Base-by-base conservation (phyloP, 2,888 invertebrate genomes). In the Microctonus hyperodae region DNA sequence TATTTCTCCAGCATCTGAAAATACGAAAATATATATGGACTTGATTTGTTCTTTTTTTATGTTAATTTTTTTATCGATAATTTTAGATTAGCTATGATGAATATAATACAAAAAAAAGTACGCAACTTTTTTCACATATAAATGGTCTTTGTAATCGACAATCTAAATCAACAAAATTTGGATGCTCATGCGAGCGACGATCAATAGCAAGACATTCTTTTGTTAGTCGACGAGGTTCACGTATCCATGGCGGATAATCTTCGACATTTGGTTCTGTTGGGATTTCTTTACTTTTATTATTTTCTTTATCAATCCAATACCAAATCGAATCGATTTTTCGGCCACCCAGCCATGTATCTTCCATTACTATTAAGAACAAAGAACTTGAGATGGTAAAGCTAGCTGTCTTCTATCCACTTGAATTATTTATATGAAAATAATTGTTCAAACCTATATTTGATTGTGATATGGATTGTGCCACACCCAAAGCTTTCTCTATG, bases 81-180 rank as follows among this genome's bases (percentile, higher is more conserved):
- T 13, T 51, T 23, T 51, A 11, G 10, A 51, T 23, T 37, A 31
- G 55, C 22, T 31, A 37, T 25, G 6, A n/a, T 37, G 16, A 31
- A n/a, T n/a, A 55, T 9, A 13, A 28, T 55, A n/a, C n/a, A 28
- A 13, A 31, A 2, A 16, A 1, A 16, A 23, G 13, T 25, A 22
- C 44, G 16, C 22, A 69, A 86, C 87, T 85, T 81, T 84, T 83
- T 70, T 87, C 86, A 44, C 87, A 87, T 1, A 84, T 85, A 50
- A 87, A 88, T 0, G 87, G 83, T 50, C 87, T 75, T 33, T 85
- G 84, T n/a, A 87, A 70, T 1, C 81, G 74, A 68, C 88, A 88
- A 0, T 86, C 85, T n/a, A 88, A 79, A 74, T 88, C 87, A 0
- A 88, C 73, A 68, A 88, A 88, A n/a, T 87, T 86, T 0, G 87